Percentiles rank a stretch among this genome's conserved stretches.
Conservation (phyloP, 2,797 vertebrate genomes). For the Peromyscus melanophrys region DNA sequence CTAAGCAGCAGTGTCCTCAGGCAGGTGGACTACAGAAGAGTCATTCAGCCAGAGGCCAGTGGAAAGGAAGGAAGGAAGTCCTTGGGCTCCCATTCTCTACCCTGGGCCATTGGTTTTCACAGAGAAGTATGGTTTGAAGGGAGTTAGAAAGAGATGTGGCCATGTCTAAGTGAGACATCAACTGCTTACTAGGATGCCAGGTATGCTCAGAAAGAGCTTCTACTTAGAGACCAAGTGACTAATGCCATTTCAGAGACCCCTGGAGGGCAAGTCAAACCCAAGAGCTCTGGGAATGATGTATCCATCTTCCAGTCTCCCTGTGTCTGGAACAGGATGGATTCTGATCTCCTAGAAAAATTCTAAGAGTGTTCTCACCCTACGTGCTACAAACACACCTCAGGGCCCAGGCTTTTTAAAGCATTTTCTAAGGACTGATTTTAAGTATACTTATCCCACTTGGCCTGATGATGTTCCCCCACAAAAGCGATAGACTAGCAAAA, state of each 20-base stretch:
- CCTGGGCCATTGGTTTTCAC: rapidly evolving
- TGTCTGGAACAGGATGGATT: rapidly evolving
- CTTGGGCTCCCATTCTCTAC: rapidly evolving
- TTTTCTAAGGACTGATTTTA: not conserved
- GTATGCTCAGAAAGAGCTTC: not conserved
- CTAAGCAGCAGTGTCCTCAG: not conserved
- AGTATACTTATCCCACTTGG: not conserved
- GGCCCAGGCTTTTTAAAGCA: not conserved
- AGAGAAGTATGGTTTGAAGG: not conserved
- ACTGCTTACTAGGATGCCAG: not conserved
- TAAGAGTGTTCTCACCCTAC: not conserved
- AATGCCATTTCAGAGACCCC: not conserved
- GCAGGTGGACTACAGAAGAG: not conserved
- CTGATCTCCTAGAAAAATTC: not conserved
- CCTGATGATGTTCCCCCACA: not conserved
- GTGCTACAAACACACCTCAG: too few relatives aligned
- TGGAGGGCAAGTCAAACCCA: not conserved
- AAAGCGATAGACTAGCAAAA: not conserved
- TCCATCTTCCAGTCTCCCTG: not conserved
- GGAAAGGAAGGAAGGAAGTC: too few relatives aligned
- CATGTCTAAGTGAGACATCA: not conserved
- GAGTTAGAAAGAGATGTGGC: not conserved
- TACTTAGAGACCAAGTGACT: not conserved
- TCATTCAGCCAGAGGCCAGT: not conserved
- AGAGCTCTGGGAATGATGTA: not conserved